phyloP scores from a whole-genome alignment of 1,140 invertebrate genomes.

The Carposina sasakii region DNA sequence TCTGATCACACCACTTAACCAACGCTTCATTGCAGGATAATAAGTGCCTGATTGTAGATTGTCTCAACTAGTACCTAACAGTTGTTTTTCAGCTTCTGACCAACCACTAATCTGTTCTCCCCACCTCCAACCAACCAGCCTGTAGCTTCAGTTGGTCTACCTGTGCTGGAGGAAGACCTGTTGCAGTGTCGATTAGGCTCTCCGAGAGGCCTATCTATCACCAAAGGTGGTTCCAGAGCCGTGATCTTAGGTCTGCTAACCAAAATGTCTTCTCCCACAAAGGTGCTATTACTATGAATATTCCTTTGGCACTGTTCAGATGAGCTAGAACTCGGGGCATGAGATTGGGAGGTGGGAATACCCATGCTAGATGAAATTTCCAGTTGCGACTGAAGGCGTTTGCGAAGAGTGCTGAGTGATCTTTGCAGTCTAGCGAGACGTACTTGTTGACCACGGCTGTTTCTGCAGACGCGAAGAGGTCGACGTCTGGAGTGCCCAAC shows the following conservation, averaged over 20 bases:
- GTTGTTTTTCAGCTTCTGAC: conserved; percentile 3
- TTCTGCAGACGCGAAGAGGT: conserved; percentile 28
- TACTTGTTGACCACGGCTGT: conserved; percentile 27
- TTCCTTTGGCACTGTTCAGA: conserved; percentile 22
- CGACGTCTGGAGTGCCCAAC: conserved; percentile 27
- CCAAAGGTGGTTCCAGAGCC: conserved; percentile 3
- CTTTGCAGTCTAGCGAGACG: conserved; percentile 24
- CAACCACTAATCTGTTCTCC: conserved; percentile 3
- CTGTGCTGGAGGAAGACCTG: conserved; percentile 11
- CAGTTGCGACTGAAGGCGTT: conserved; percentile 30
- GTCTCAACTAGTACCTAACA: not conserved
- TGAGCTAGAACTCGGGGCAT: conserved; percentile 26
- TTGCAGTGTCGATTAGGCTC: conserved; percentile 11
- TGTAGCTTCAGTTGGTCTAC: conserved; percentile 16
- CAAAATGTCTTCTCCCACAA: conserved; percentile 12
- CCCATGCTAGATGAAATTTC: conserved; percentile 25
- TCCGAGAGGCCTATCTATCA: conserved; percentile 13
- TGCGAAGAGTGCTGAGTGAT: conserved; percentile 23
- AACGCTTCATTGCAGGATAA: not conserved
- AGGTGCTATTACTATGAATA: conserved; percentile 5
- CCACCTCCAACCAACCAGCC: conserved; percentile 19
- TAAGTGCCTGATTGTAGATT: conserved; percentile 6
- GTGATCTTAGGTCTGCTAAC: conserved; percentile 7
- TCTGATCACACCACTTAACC: not conserved
- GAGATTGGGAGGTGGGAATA: conserved; percentile 28